These are phyloP conservation scores for Lasioglossum figueresi DNA, from an alignment of 2,888 invertebrate species.

Conservation along the genomic window DNA sequence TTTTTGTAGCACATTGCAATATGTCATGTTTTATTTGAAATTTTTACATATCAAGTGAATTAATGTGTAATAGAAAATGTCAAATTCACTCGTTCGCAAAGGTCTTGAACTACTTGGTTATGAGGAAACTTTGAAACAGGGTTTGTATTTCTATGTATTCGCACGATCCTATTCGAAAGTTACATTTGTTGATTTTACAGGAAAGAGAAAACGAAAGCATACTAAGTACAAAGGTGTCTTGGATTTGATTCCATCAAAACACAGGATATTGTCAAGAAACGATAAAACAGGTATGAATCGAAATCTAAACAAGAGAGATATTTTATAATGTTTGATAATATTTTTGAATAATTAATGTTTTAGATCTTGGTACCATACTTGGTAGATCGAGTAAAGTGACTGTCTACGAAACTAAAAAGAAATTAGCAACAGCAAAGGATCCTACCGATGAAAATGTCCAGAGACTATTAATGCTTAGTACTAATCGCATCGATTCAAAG, in stretches of 20 bases:
- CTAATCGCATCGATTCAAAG: slow-evolving; percentile 80
- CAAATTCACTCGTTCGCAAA: slow-evolving; percentile 86
- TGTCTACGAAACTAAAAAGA: slow-evolving; percentile 75
- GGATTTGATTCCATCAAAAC: slow-evolving; percentile 79
- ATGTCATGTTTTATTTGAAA: background rate
- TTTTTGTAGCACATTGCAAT: background rate
- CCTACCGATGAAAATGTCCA: slow-evolving; percentile 85
- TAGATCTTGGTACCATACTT: slow-evolving; percentile 60
- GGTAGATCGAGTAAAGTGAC: slow-evolving; percentile 72
- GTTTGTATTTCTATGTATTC: slow-evolving; percentile 53
- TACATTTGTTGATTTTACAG: slow-evolving; percentile 78
- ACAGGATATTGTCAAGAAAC: slow-evolving; percentile 72
- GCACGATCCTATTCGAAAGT: background rate
- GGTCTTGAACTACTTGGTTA: slow-evolving; percentile 86
- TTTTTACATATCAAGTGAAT: background rate
- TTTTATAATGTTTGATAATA: slow-evolving; percentile 11
- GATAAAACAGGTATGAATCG: slow-evolving; percentile 75
- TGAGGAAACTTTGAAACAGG: slow-evolving; percentile 72
- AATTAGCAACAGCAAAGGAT: slow-evolving; percentile 72
- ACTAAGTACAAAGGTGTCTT: slow-evolving; percentile 77
- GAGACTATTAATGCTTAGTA: slow-evolving; percentile 85
- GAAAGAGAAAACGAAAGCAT: slow-evolving; percentile 80
- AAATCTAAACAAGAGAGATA: background rate
- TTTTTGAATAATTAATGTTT: background rate
- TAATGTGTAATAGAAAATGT: slow-evolving; percentile 82